phyloP scores from a whole-genome alignment of 2,797 vertebrate genomes.

The Halcyon chelicuti region DNA sequence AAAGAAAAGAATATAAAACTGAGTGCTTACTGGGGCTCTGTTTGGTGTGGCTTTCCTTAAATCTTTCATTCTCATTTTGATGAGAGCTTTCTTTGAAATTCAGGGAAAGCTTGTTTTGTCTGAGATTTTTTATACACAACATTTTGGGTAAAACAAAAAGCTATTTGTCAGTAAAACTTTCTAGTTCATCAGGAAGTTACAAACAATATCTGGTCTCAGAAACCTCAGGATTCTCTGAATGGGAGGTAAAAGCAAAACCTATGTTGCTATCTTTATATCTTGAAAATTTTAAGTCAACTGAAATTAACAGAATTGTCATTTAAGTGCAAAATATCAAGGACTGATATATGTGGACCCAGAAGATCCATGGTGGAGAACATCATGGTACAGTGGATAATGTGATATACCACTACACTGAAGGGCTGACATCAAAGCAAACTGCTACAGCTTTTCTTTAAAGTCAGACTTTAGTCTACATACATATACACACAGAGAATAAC shows the following conservation, averaged over 20 bases:
- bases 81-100: rapidly evolving
- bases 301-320: neutral
- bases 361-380: neutral
- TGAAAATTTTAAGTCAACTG: neutral
- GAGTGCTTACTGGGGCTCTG: neutral
- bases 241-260: neutral
- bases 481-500: neutral
- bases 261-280: neutral
- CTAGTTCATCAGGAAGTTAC: neutral
- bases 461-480: neutral
- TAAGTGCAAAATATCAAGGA: neutral
- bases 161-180: neutral
- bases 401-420: neutral
- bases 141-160: neutral
- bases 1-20: neutral
- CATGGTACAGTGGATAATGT: neutral
- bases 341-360: neutral
- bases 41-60: neutral
- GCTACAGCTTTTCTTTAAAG: neutral
- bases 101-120: neutral
- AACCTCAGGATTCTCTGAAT: neutral
- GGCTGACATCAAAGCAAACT: neutral
- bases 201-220: neutral
- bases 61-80: neutral
- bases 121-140: neutral